Base-by-base conservation (phyloP, 1,140 invertebrate genomes). In the Metaphire vulgaris region DNA sequence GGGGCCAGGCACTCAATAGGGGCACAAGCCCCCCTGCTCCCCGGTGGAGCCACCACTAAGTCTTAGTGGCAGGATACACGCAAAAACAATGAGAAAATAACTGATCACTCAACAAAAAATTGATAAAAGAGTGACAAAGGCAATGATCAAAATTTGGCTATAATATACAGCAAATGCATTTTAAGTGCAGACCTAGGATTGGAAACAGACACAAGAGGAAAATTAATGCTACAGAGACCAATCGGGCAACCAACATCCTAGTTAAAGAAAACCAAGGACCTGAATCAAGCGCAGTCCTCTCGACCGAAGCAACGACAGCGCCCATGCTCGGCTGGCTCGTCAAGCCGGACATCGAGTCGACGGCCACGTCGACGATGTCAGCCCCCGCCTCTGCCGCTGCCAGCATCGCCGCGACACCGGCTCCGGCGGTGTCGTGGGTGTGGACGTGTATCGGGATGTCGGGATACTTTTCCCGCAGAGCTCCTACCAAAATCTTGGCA, bases 331-430 rank as follows among this genome's bases (percentile, higher is more conserved):
- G 97, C 86, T 99, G 86, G 69, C 92, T 95, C 0, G 97, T 99
- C 90, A 99, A 92, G 32, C 97, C 97, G 29, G 95, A 97, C 97
- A 99, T 99, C 69, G 95, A 95, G 86, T 99, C 98, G 0, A 99
- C 96, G 28, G 98, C 97, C 21, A 96, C 95, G 86, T 99, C 98
- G 0, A 99, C 95, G 69, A 98, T 92, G 88, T 99, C 97, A 21
- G 97, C 97, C 2, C 97, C 97, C 65, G 96, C 92, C 82, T 94
- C 88, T 0, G 95, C 95, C 83, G 94, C 96, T 16, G 94, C 93
- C 76, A 99, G 86, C 95, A 99, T 97, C 0, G 94, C 90, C 0
- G 97, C 96, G 31, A 98, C 94, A 31, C 95, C 96, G 74, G 93
- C 94, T 33, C 96, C 96, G 0, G 95, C 92, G 21, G 97, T 99